phyloP scores from a whole-genome alignment of 1,140 invertebrate genomes.

The Ylistrum balloti region DNA sequence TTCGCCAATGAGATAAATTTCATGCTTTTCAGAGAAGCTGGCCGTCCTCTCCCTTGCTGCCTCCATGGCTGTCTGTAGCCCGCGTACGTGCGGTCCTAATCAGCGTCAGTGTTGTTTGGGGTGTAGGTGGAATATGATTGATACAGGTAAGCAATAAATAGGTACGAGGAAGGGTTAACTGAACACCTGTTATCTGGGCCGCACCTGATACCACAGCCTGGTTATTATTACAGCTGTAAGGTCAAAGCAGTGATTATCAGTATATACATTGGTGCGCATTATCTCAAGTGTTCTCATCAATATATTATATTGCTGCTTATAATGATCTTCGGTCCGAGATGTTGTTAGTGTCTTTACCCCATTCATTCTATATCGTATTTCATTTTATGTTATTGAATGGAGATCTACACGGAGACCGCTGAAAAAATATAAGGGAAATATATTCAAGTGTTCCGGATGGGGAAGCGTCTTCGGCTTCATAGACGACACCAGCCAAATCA shows the following conservation, averaged over 20 bases:
- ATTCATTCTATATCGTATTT: too few species aligned
- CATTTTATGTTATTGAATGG: too few species aligned
- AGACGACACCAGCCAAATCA: too few species aligned
- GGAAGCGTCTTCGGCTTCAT: too few species aligned
- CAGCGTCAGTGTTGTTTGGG: background rate
- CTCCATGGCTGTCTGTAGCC: background rate
- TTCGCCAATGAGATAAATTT: slow-evolving; percentile 57
- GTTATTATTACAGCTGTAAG: background rate
- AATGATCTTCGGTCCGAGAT: too few species aligned
- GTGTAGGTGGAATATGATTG: background rate
- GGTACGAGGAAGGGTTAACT: background rate
- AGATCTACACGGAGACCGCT: too few species aligned
- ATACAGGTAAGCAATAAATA: background rate
- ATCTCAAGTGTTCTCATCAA: background rate
- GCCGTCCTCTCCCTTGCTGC: slow-evolving; percentile 22
- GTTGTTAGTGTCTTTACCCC: too few species aligned
- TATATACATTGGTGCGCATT: background rate
- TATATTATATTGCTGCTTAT: too few species aligned
- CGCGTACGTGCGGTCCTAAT: background rate
- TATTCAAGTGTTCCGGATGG: too few species aligned
- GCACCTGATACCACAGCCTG: background rate
- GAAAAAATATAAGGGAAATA: too few species aligned
- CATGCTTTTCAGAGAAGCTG: slow-evolving; percentile 55
- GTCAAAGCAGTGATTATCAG: background rate
- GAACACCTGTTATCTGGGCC: background rate